These are phyloP conservation scores for Laticauda laticaudata DNA, from an alignment of 2,113 vertebrate genomes.

Conservation along the genomic window DNA sequence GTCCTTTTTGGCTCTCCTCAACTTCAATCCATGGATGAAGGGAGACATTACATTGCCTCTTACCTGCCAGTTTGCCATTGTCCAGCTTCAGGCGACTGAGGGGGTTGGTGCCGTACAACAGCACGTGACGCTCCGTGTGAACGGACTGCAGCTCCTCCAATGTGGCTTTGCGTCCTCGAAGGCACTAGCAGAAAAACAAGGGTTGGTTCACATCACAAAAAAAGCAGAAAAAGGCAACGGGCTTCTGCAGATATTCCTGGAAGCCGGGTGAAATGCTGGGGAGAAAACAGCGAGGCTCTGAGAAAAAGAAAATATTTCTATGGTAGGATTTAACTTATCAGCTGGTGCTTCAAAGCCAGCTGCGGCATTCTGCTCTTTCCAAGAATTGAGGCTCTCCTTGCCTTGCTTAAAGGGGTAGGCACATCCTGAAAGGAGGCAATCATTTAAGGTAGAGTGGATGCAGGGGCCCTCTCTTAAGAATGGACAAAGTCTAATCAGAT, in stretches of 20 bases:
- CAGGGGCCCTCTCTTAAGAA: not conserved
- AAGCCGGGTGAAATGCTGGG: not conserved
- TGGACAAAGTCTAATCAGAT: not conserved
- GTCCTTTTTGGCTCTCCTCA: not conserved
- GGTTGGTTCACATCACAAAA: not conserved
- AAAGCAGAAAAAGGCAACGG: not conserved
- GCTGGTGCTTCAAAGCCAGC: too few relatives aligned
- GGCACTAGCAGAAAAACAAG: conserved; percentile 67
- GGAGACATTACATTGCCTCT: not conserved
- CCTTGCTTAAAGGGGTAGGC: not conserved
- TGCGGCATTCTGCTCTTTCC: not conserved
- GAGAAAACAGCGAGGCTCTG: too few relatives aligned
- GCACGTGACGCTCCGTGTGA: conserved; percentile 82
- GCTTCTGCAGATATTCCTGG: not conserved
- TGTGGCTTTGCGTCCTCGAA: conserved; percentile 84
- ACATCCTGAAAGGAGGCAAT: not conserved
- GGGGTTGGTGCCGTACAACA: conserved; percentile 84
- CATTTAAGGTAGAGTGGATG: not conserved
- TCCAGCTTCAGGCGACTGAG: conserved; percentile 88
- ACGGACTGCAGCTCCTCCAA: conserved; percentile 86
- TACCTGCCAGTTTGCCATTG: conserved; percentile 84
- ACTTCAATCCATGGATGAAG: fast-evolving
- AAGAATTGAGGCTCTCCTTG: not conserved
- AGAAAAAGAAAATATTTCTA: not conserved
- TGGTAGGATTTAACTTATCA: not conserved